Evolutionary conservation across 2,888 invertebrate species (phyloP).

Genomic region (Agriopis aurantiaria): DNA sequence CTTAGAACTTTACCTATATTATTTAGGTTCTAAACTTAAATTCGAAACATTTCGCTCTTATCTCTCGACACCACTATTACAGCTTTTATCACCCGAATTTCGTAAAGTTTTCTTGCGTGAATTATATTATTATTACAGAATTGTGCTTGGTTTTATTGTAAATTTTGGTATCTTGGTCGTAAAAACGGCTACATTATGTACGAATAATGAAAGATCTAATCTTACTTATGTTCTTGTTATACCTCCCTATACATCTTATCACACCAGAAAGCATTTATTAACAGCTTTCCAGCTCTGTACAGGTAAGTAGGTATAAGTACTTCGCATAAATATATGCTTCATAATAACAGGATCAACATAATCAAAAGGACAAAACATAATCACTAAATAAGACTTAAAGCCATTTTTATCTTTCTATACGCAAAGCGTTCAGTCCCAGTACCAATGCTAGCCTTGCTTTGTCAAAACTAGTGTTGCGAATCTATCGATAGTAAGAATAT

Average conservation of each 20-base stretch:
- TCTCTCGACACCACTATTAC: conserved; percentile 39
- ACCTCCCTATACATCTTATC: not conserved
- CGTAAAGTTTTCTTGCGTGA: conserved; percentile 30
- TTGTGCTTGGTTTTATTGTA: not conserved
- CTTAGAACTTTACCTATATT: no score
- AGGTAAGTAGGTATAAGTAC: no score
- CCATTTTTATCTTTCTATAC: no score
- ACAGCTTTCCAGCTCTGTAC: no score
- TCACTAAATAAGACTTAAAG: no score
- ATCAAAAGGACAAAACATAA: no score
- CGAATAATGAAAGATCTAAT: not conserved
- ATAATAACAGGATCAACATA: no score
- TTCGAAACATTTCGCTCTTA: conserved; percentile 36
- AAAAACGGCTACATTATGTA: not conserved
- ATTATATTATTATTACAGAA: conserved; percentile 10
- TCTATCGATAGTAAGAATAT: no score
- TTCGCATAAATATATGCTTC: no score
- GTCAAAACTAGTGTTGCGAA: conserved; percentile 9
- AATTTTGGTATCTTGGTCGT: conserved; percentile 6
- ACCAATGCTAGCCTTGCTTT: not conserved
- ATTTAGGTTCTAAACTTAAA: conserved; percentile 16
- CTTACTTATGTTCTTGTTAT: not conserved
- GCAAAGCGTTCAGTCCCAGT: not conserved
- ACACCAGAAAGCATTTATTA: no score
- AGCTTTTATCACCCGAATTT: conserved; percentile 34